Evolutionary conservation across 92 coral and sea anemone species (phyloP), one percentile per base, ranked within the genome.

Genomic region (Phenganax stokvisi): DNA sequence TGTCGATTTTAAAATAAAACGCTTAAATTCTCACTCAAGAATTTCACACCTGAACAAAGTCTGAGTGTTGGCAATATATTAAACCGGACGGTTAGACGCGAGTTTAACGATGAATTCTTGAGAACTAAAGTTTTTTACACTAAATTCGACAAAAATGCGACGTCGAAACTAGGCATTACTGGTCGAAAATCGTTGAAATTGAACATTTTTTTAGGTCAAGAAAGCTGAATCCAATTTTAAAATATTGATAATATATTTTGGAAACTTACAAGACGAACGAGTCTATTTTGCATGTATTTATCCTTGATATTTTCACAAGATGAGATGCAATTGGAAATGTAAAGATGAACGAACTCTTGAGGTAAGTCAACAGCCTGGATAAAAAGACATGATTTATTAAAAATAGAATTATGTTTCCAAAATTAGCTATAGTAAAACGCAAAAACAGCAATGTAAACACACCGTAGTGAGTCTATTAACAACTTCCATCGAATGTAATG

Each of bases 381-480:
- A 57, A 62, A 30, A 16, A 30, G 0, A 37, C 47, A 37, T 37
- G 47, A 37, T 72, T 30, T 72, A 27, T 25, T 20, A 20, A 25
- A 20, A 67, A 67, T 10, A 67, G 17, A 10, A 6, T 16, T 2
- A 67, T 27, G 73, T 15, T 67, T 16, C 16, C 65, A 59, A 59
- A 67, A 1, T 67, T 8, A 67, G 73, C 12, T 11, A 20, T 10
- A 55, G 79, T 1, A 28, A 3, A 15, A 10, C 6, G 4, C 25
- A 77, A 13, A 9, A 66, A 31, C 61, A 80, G 9, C 8, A 17
- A 17, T 1, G 5, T 37, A 37, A 37, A 37, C 47, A 37, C 74
- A 94, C 98, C 84, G 93, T 94, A 7, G 98, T 94, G n/a, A 94
- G 88, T 72, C 98, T 88, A 88, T 94, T 94, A 69, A 94, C 98